Evolutionary conservation across 2,797 vertebrate species (phyloP).

Genomic region (Coendou prehensilis): DNA sequence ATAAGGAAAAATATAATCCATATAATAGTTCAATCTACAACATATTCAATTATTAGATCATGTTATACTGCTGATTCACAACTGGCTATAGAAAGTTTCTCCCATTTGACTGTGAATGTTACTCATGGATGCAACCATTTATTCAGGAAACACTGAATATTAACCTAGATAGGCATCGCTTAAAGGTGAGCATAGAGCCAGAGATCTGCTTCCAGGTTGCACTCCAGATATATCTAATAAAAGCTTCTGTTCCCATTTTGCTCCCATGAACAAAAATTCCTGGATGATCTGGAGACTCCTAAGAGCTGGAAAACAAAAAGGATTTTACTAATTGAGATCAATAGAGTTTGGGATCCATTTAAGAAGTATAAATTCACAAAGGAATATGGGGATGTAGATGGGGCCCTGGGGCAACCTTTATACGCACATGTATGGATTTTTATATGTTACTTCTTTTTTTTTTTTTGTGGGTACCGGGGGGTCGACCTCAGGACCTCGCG

Average conservation of each 20-base stretch:
- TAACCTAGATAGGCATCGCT: neutral
- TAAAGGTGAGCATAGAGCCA: neutral
- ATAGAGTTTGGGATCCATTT: conserved; percentile 69
- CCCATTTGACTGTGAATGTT: conserved; percentile 45
- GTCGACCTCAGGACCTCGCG: too few species aligned
- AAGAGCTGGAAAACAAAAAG: conserved; percentile 47
- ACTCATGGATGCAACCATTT: neutral
- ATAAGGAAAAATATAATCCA: conserved; percentile 31
- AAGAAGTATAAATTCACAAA: conserved; percentile 67
- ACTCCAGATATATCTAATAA: neutral
- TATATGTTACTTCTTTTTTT: conserved; percentile 42
- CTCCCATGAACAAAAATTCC: neutral
- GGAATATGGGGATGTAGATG: neutral
- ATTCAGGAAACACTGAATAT: neutral
- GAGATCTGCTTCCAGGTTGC: neutral
- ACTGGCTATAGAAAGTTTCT: neutral
- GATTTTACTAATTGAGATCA: conserved; percentile 72
- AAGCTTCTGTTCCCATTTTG: neutral
- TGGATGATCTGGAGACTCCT: conserved; percentile 47
- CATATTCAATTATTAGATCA: neutral
- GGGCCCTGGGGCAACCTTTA: conserved; percentile 46
- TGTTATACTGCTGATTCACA: neutral
- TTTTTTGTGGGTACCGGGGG: too few species aligned
- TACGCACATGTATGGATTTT: conserved; percentile 70
- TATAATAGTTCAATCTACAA: neutral